These are phyloP conservation scores for Xestia sexstrigata DNA, from an alignment of 2,888 invertebrate genomes.

Conservation along the genomic window DNA sequence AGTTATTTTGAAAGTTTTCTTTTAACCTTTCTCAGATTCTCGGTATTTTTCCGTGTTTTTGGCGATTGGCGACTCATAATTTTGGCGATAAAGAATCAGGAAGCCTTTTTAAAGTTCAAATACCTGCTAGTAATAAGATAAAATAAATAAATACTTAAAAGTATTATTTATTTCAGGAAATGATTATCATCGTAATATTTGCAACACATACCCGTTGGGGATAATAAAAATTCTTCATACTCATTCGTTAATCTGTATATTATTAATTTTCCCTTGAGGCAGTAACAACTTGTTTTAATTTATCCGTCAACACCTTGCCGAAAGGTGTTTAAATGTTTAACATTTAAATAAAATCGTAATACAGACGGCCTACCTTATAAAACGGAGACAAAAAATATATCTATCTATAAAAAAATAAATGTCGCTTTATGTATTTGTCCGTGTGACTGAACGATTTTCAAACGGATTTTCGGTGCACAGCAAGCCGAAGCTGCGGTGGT, in stretches of 20 bases:
- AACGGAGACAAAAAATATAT: conserved; percentile 4
- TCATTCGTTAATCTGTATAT: conserved; percentile 3
- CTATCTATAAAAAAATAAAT: not conserved
- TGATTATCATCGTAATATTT: conserved; percentile 16
- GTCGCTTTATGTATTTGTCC: not conserved
- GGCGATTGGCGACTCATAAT: not conserved
- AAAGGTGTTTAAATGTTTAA: conserved; percentile 20
- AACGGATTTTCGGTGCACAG: too few species aligned
- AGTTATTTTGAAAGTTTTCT: not conserved
- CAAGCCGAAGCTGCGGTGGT: too few species aligned
- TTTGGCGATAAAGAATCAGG: conserved; percentile 8
- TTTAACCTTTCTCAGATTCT: not conserved
- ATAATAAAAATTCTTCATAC: conserved; percentile 40
- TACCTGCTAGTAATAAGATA: conserved; percentile 2
- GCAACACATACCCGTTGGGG: conserved; percentile 30
- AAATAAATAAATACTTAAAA: conserved; percentile 9
- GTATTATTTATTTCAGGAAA: conserved; percentile 38
- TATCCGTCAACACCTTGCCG: conserved; percentile 32
- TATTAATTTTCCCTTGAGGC: conserved; percentile 26
- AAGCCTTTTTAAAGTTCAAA: conserved; percentile 31
- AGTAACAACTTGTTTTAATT: conserved; percentile 16
- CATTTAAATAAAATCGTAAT: conserved; percentile 3
- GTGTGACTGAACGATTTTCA: not conserved
- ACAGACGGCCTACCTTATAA: not conserved
- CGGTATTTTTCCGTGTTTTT: not conserved